phyloP scores from a whole-genome alignment of 2,113 vertebrate genomes.

The Athene cunicularia region DNA sequence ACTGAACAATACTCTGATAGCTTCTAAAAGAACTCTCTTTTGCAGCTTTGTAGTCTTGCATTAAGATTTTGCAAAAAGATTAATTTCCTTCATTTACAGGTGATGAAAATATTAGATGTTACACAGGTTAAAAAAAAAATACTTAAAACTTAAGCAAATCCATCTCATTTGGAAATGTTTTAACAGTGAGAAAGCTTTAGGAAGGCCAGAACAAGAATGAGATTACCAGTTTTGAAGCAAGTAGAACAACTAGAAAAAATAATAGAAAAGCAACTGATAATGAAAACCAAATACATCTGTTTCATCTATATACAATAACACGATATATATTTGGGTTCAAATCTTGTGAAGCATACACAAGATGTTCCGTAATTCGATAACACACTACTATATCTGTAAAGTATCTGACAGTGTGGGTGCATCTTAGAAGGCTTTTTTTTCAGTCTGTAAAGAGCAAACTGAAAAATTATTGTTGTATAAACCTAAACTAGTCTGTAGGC shows the following conservation, averaged over 20 bases:
- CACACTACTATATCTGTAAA: neutral
- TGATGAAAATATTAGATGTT: neutral
- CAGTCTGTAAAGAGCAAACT: neutral
- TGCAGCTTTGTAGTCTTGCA: neutral
- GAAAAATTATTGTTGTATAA: neutral
- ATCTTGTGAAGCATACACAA: neutral
- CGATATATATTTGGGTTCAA: neutral
- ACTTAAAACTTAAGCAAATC: neutral
- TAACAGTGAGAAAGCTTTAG: neutral
- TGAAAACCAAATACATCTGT: neutral
- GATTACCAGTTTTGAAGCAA: neutral
- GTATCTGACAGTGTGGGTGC: neutral
- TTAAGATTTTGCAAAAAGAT: conserved; percentile 6
- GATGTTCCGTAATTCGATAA: neutral
- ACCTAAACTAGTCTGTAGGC: neutral
- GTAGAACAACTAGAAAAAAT: neutral
- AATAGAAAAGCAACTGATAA: neutral
- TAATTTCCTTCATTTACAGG: neutral
- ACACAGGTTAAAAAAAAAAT: neutral
- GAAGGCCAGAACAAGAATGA: neutral
- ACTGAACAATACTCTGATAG: neutral
- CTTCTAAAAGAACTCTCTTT: neutral
- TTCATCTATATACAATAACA: neutral
- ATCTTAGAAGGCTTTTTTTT: neutral
- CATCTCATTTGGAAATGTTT: neutral